Evolutionary conservation across 2,888 invertebrate species (phyloP), one percentile per base, ranked within the genome.

Genomic region (Cephus runcator): DNA sequence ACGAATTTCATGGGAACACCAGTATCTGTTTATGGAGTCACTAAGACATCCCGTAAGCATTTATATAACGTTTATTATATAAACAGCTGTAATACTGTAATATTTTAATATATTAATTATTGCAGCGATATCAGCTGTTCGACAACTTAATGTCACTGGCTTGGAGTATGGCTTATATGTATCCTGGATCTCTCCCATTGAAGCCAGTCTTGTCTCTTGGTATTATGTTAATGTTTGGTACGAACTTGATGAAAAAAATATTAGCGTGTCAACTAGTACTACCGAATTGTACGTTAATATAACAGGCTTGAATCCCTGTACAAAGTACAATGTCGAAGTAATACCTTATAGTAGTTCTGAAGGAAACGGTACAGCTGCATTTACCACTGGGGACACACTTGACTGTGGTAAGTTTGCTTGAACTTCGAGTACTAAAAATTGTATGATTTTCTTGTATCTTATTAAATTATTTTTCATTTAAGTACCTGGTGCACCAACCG

Each of bases 251-350:
- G 71, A 2, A 30, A 31, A 31, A 15, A 71, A 12, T 15, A 23
- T 9, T 12, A 31, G 12, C 1, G 9, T 34, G 2, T 71, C 71
- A 33, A 33, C 31, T 12, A 23, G 33, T 33, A 71, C 71, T 2
- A 71, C 2, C 33, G 11, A 71, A 1, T 15, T 34, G 23, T 9
- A 71, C 12, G 9, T 71, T 12, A 71, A 4, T 31, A 81, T 83
- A 34, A 84, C 79, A 31, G 75, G 80, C 34, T 74, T 88, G 71
- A 77, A 79, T 33, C 83, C 87, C 11, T 88, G 88, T 69, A 80
- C 78, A 6, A 15, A 36, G 12, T 88, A 88, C 71, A 82, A 23
- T 12, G 80, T 88, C 76, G 78, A 69, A 0, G 82, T 88, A 12
- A 85, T 76, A 40, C 69, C 81, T n/a, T 31, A 31, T 9, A 23